These are phyloP conservation scores for Centrocercus urophasianus DNA, from an alignment of 2,113 vertebrate species.

Conservation along the genomic window DNA sequence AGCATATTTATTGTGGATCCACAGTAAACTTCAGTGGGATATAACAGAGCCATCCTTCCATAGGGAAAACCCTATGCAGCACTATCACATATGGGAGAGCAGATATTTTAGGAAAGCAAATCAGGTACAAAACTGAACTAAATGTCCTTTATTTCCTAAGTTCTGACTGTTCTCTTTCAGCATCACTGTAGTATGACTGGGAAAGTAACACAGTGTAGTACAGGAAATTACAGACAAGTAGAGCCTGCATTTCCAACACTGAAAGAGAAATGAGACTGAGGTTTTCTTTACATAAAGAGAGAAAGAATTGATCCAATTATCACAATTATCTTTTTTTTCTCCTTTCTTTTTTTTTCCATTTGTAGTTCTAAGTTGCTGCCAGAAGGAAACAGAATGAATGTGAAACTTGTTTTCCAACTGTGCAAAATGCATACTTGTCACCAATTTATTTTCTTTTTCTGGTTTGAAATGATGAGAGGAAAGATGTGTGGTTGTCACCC, in stretches of 20 bases:
- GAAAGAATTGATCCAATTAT: not conserved
- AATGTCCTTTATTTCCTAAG: not conserved
- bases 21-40: not conserved
- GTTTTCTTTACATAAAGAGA: not conserved
- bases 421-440: not conserved
- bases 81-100: not conserved
- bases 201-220: not conserved
- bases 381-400: not conserved
- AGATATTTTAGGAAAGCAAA: not conserved
- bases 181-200: rapidly evolving
- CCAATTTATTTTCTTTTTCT: not conserved
- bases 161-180: not conserved
- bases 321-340: not conserved
- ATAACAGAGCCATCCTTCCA: not conserved
- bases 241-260: not conserved
- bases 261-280: not conserved
- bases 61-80: not conserved
- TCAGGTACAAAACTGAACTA: not conserved
- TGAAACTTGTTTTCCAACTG: not conserved
- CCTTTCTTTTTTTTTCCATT: too few relatives aligned
- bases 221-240: not conserved
- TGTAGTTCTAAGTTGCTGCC: not conserved
- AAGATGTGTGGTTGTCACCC: not conserved
- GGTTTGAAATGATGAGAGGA: not conserved
- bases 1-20: not conserved